A percentile compares a stretch with the other conserved stretches of the same genome.
Conservation (phyloP, 2,888 invertebrate species). For the Drosophila incognita region DNA sequence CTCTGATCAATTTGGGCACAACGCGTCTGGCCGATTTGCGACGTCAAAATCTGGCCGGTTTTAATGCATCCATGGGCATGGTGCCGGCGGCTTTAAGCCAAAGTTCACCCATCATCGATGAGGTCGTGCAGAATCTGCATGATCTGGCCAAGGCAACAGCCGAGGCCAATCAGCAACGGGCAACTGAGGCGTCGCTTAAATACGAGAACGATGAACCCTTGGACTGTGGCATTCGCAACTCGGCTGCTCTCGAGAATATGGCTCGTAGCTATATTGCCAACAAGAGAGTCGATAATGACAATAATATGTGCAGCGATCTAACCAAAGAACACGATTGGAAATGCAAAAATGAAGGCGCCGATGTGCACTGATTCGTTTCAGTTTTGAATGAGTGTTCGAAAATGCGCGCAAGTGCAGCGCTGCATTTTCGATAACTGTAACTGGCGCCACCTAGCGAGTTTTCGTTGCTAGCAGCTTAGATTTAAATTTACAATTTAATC, state of each 20-base stretch:
- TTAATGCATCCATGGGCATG: conserved; percentile 49
- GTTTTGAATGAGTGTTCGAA: conserved; percentile 5
- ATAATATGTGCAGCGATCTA: conserved; percentile 36
- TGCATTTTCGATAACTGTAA: conserved; percentile 36
- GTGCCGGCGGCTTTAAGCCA: conserved; percentile 51
- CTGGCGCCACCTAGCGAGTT: conserved; percentile 45
- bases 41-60: conserved; percentile 64
- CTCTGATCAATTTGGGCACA: conserved; percentile 82
- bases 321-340: conserved; percentile 64
- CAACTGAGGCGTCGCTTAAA: conserved; percentile 47
- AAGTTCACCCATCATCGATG: conserved; percentile 66
- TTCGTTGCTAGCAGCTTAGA: conserved; percentile 28
- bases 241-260: conserved; percentile 63
- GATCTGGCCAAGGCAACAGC: conserved; percentile 74
- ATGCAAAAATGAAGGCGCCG: conserved; percentile 54
- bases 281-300: conserved; percentile 46
- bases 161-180: conserved; percentile 54
- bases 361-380: conserved; percentile 44
- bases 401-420: conserved; percentile 24
- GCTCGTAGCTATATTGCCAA: conserved; percentile 61
- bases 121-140: conserved; percentile 72
- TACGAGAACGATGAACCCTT: conserved; percentile 71
- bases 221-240: conserved; percentile 75
- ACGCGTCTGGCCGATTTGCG: conserved; percentile 79
- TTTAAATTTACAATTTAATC: conserved; percentile 35